phyloP scores from a whole-genome alignment of 2,888 invertebrate genomes.

The Lissonota sp. region DNA sequence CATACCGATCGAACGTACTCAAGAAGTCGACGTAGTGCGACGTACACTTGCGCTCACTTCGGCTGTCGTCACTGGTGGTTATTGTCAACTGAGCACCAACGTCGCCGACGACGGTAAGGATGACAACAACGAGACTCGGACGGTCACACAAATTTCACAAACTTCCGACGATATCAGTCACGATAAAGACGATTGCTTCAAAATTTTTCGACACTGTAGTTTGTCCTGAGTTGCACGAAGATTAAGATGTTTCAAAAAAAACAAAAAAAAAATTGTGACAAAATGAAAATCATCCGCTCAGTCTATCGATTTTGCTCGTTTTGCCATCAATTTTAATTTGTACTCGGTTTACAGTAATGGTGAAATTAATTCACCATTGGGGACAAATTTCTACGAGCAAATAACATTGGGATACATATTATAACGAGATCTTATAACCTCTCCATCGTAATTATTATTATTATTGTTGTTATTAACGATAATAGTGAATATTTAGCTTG shows the following conservation, averaged over 20 bases:
- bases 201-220: slow-evolving; percentile 73
- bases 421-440: slow-evolving; percentile 3
- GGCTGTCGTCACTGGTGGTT: slow-evolving; percentile 66
- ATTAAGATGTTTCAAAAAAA: neutral
- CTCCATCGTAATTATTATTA: slow-evolving; percentile 15
- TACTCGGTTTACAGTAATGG: neutral
- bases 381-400: slow-evolving; percentile 1
- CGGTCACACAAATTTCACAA: slow-evolving; percentile 60
- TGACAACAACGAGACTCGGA: slow-evolving; percentile 66
- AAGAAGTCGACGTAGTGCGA: slow-evolving; percentile 56
- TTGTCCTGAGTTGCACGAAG: slow-evolving; percentile 70
- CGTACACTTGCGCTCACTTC: slow-evolving; percentile 61
- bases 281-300: slow-evolving; percentile 5
- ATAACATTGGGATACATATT: neutral
- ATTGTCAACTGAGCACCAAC: slow-evolving; percentile 73
- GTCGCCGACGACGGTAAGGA: slow-evolving; percentile 80
- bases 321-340: slow-evolving; percentile 14
- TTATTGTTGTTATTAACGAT: neutral
- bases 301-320: slow-evolving; percentile 44
- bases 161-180: slow-evolving; percentile 63
- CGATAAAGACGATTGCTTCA: slow-evolving; percentile 74
- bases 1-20: slow-evolving; percentile 20
- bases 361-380: too few species aligned
- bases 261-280: neutral
- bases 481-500: slow-evolving; percentile 4